A percentile compares a stretch with the other conserved stretches of the same genome.
phyloP scores from a whole-genome alignment of 1,140 invertebrate genomes.

The Drosophila gunungcola region DNA sequence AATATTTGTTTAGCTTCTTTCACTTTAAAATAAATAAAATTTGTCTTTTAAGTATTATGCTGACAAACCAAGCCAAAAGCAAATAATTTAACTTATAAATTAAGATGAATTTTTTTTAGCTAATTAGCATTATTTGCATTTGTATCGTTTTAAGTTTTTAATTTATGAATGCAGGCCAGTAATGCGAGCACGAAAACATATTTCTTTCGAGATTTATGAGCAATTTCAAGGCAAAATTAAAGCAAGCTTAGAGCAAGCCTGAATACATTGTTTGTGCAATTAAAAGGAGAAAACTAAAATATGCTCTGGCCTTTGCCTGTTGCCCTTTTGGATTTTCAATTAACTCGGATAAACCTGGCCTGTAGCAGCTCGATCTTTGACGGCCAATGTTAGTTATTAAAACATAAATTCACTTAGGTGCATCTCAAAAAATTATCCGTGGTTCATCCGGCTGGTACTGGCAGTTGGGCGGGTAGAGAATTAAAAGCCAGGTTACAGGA shows the following conservation, averaged over 20 bases:
- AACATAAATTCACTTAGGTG: constrained; percentile 76
- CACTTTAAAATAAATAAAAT: too few relatives aligned
- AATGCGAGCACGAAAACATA: neutral
- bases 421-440: constrained; percentile 56
- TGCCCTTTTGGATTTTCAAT: constrained; percentile 69
- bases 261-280: constrained; percentile 28
- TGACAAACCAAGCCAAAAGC: too few relatives aligned
- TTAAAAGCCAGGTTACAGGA: neutral
- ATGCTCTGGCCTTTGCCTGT: constrained; percentile 4
- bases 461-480: neutral
- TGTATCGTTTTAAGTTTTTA: neutral
- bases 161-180: too few relatives aligned
- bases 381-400: constrained; percentile 67
- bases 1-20: too few relatives aligned
- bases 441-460: constrained; percentile 57
- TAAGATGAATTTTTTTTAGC: neutral
- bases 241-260: neutral
- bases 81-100: too few relatives aligned
- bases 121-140: neutral
- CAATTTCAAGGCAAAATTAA: constrained; percentile 12
- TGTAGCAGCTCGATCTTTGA: constrained; percentile 30
- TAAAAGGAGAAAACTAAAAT: constrained; percentile 16
- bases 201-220: constrained; percentile 5
- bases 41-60: too few relatives aligned
- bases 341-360: constrained; percentile 58